A percentile compares a stretch with the other conserved stretches of the same genome.
These are phyloP conservation scores for Musca vetustissima DNA, from an alignment of 1,140 invertebrate genomes.

Conservation along the genomic window DNA sequence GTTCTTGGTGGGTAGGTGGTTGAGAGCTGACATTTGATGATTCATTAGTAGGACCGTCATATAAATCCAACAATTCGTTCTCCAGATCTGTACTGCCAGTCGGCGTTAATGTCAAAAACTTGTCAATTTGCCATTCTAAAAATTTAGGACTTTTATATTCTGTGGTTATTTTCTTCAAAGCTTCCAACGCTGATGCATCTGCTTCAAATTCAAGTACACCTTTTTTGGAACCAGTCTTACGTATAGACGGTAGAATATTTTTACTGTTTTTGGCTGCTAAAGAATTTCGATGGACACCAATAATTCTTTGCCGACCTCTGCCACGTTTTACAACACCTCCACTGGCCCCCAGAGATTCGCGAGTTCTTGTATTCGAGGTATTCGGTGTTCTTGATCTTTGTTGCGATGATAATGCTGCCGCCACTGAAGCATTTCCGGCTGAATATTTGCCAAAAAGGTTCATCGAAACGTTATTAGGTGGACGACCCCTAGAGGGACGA, in stretches of 20 bases:
- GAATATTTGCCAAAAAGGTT: not conserved
- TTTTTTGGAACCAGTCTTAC: slow-evolving; percentile 47
- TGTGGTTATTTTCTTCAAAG: slow-evolving; percentile 34
- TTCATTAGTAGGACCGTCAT: no score
- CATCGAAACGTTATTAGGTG: not conserved
- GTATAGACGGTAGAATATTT: slow-evolving; percentile 33
- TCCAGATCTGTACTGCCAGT: not conserved
- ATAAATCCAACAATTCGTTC: no score
- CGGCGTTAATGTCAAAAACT: slow-evolving; percentile 37
- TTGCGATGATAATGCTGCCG: not conserved
- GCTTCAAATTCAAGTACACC: slow-evolving; percentile 48
- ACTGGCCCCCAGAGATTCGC: not conserved
- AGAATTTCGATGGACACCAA: not conserved
- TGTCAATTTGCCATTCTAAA: slow-evolving; percentile 45
- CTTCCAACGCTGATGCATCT: slow-evolving; percentile 39
- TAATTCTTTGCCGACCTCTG: slow-evolving; percentile 13
- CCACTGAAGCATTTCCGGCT: not conserved
- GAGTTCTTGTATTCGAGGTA: not conserved
- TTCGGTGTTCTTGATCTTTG: slow-evolving; percentile 8
- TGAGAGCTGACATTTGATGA: not conserved
- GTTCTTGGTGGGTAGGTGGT: not conserved
- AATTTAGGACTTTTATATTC: slow-evolving; percentile 38
- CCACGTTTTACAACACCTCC: not conserved
- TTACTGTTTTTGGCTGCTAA: not conserved
- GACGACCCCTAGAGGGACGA: not conserved